phyloP scores from a whole-genome alignment of 2,113 vertebrate species.

The Vimba vimba region DNA sequence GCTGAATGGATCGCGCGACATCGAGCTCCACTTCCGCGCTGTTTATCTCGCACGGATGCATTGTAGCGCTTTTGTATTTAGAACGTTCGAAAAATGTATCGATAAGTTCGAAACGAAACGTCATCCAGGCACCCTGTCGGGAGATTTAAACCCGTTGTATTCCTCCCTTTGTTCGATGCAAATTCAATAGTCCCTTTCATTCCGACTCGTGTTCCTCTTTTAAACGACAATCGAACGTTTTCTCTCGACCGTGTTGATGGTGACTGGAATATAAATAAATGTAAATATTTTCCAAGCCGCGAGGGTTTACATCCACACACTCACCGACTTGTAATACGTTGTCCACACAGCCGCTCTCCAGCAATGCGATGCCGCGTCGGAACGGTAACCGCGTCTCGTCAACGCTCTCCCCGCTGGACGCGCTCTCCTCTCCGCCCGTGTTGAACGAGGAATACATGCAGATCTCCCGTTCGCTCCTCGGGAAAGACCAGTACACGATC shows the following conservation, averaged over 20 bases:
- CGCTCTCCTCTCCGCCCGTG: constrained; percentile 82
- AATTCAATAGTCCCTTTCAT: constrained; percentile 44
- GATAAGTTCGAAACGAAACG: constrained; percentile 1
- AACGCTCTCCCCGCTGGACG: constrained; percentile 76
- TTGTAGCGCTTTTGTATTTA: too few species aligned
- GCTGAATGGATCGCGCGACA: not conserved
- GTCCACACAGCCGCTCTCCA: constrained; percentile 93
- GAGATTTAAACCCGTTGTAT: constrained; percentile 62
- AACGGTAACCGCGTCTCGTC: constrained; percentile 92
- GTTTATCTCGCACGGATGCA: constrained; percentile 35
- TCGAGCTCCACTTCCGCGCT: constrained; percentile 60
- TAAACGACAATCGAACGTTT: not conserved
- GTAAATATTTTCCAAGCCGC: constrained; percentile 21
- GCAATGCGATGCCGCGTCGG: constrained; percentile 88
- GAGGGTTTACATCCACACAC: constrained; percentile 85
- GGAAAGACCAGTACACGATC: constrained; percentile 97
- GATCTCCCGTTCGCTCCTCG: constrained; percentile 93
- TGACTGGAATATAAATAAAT: not conserved
- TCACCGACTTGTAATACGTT: constrained; percentile 98
- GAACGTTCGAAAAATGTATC: not conserved
- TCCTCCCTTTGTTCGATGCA: constrained; percentile 69
- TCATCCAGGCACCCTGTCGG: constrained; percentile 25
- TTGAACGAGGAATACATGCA: constrained; percentile 98
- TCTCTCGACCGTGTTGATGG: not conserved
- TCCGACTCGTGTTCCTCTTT: constrained; percentile 4